These are phyloP conservation scores for Theodoxus fluviatilis DNA, from an alignment of 2,888 invertebrate species.

Conservation along the genomic window DNA sequence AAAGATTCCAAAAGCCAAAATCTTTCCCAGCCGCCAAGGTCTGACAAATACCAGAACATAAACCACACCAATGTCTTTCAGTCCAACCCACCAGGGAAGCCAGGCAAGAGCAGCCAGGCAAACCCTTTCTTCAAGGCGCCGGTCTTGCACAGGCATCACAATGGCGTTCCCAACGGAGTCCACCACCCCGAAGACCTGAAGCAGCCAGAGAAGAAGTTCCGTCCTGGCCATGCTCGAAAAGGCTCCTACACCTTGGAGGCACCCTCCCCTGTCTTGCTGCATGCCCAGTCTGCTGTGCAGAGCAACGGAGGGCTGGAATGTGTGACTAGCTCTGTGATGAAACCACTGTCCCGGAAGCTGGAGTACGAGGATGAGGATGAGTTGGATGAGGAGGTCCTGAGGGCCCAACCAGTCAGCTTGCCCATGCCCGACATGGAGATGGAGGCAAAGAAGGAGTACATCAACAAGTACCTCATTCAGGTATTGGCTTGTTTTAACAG, in stretches of 20 bases:
- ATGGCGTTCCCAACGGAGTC: too few relatives aligned
- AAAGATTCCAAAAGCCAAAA: too few relatives aligned
- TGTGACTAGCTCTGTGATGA: not conserved
- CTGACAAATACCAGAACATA: too few relatives aligned
- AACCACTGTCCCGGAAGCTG: conserved; percentile 30
- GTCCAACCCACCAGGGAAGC: too few relatives aligned
- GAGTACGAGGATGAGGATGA: conserved; percentile 30
- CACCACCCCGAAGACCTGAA: too few relatives aligned
- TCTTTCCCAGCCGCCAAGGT: too few relatives aligned
- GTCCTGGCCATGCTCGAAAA: conserved; percentile 70
- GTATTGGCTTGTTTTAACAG: too few relatives aligned
- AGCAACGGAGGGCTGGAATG: conserved; percentile 8
- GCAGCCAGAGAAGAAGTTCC: not conserved
- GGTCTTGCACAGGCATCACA: too few relatives aligned
- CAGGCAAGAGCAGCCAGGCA: too few relatives aligned
- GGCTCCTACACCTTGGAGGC: conserved; percentile 81
- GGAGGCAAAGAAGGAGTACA: conserved; percentile 59
- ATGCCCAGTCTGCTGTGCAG: conserved; percentile 23
- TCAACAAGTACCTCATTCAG: conserved; percentile 56
- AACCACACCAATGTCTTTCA: too few relatives aligned
- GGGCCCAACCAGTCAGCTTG: not conserved
- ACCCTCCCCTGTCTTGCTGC: conserved; percentile 76
- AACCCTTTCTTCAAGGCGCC: too few relatives aligned
- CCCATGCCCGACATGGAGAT: conserved; percentile 41
- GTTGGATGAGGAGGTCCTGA: conserved; percentile 23